Conservation (phyloP, 2,888 invertebrate species). For the Rosalia funebris region DNA sequence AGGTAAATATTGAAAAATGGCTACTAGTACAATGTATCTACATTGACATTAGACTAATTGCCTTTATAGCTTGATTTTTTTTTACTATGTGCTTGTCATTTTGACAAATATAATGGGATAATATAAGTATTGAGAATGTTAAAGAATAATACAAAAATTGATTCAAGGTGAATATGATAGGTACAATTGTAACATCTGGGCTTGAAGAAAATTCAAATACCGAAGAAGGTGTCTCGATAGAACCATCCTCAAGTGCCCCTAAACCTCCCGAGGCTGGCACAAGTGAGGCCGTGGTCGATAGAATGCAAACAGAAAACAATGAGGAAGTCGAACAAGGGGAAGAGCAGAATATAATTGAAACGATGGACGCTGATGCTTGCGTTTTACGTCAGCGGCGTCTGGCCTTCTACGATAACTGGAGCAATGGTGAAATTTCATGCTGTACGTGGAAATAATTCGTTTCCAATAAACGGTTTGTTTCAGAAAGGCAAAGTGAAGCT, state of each 20-base stretch:
- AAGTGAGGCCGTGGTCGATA: conserved; percentile 17
- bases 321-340: conserved; percentile 28
- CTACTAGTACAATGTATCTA: too few relatives aligned
- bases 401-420: conserved; percentile 52
- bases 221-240: neutral
- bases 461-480: conserved; percentile 1
- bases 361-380: conserved; percentile 68
- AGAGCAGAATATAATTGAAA: conserved; percentile 65
- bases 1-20: too few relatives aligned
- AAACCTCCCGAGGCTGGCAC: conserved; percentile 47
- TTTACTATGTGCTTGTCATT: too few relatives aligned
- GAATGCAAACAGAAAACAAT: conserved; percentile 13
- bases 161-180: too few relatives aligned
- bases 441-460: too few relatives aligned
- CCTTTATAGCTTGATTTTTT: too few relatives aligned
- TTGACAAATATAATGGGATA: too few relatives aligned
- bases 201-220: neutral
- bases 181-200: neutral
- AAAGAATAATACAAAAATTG: too few relatives aligned
- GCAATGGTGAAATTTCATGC: neutral
- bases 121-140: too few relatives aligned
- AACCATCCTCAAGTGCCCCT: conserved; percentile 28
- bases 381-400: conserved; percentile 62
- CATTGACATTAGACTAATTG: too few relatives aligned
- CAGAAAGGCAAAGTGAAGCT: neutral